These are phyloP conservation scores for Microplitis mediator DNA, from an alignment of 1,140 invertebrate genomes.

Conservation along the genomic window DNA sequence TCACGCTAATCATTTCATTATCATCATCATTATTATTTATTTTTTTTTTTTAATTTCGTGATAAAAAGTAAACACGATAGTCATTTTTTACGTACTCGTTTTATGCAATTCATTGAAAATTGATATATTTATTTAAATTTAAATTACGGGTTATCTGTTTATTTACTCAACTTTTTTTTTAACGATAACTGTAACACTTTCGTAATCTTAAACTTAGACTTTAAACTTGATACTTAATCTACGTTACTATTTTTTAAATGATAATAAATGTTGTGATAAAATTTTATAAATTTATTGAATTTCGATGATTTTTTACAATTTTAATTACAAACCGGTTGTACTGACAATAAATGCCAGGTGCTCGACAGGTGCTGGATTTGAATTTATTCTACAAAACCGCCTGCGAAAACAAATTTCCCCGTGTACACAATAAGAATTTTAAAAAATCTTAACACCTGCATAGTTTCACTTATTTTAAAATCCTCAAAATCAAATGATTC, in stretches of 20 bases:
- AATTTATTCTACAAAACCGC: constrained; percentile 24
- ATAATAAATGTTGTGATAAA: not conserved
- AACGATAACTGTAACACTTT: not conserved
- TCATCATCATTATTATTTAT: too few relatives aligned
- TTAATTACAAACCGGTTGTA: constrained; percentile 8
- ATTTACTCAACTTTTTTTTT: too few relatives aligned
- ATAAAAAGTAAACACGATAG: too few relatives aligned
- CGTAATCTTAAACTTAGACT: constrained; percentile 3
- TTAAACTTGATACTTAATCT: not conserved
- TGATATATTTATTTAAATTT: too few relatives aligned
- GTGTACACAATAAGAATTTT: not conserved
- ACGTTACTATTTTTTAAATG: too few relatives aligned
- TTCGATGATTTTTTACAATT: not conserved
- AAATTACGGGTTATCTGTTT: too few relatives aligned
- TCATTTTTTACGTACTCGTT: too few relatives aligned
- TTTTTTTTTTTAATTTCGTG: too few relatives aligned
- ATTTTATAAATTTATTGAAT: not conserved
- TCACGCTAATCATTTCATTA: too few relatives aligned
- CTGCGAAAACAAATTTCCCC: constrained; percentile 14
- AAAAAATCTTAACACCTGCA: not conserved
- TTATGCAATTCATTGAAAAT: too few relatives aligned
- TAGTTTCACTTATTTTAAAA: not conserved
- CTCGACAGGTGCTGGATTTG: constrained; percentile 19
- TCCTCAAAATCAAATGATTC: not conserved
- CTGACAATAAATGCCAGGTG: constrained; percentile 19